These are phyloP conservation scores for Ptychadena robeensis DNA, from an alignment of 2,797 vertebrate genomes.

Conservation along the genomic window DNA sequence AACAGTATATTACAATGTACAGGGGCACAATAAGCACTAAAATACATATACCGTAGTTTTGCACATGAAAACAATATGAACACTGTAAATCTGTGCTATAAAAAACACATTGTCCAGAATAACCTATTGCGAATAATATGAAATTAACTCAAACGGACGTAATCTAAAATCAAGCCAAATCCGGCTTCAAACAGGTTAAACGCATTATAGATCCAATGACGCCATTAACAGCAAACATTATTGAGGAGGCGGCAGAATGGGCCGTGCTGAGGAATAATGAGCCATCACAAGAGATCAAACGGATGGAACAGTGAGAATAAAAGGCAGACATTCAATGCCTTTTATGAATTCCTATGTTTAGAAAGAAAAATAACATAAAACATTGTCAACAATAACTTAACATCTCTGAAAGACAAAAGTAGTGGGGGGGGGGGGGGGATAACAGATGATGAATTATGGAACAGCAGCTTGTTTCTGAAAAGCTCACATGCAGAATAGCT, in stretches of 20 bases:
- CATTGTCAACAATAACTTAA: conserved; percentile 53
- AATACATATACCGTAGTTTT: too few species aligned
- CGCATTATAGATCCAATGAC: conserved; percentile 14
- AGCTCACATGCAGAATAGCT: conserved; percentile 13
- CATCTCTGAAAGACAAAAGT: conserved; percentile 8
- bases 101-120: background rate
- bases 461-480: conserved; percentile 3
- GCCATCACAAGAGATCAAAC: conserved; percentile 30
- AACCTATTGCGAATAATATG: background rate
- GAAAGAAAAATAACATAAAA: conserved; percentile 24
- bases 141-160: background rate
- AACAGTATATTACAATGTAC: too few species aligned
- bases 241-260: conserved; percentile 36
- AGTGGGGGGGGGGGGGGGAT: background rate
- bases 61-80: too few species aligned
- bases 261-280: conserved; percentile 45
- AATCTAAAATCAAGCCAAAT: background rate
- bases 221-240: conserved; percentile 40
- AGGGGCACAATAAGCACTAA: too few species aligned
- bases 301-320: conserved; percentile 25
- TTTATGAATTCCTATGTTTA: conserved; percentile 28
- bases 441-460: conserved; percentile 24
- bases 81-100: background rate
- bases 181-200: conserved; percentile 19
- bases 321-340: conserved; percentile 23